Evolutionary conservation across 2,113 vertebrate species (phyloP).

Genomic region (Bos javanicus): DNA sequence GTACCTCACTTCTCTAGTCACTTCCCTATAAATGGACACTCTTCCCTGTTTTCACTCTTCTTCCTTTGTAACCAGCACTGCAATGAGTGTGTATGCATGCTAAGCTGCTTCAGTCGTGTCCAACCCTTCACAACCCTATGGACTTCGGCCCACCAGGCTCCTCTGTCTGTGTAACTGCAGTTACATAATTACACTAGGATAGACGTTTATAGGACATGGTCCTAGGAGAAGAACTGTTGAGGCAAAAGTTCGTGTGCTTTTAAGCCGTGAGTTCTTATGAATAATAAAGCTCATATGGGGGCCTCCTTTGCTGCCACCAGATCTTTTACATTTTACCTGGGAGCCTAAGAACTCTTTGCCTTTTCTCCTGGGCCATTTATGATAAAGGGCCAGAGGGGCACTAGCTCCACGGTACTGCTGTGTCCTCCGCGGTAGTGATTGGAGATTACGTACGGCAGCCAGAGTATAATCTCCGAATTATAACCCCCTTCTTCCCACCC

Average conservation of each 20-base stretch:
- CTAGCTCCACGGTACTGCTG: accelerated
- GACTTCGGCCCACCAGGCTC: neutral
- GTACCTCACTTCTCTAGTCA: neutral
- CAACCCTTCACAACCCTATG: neutral
- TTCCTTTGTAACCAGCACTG: too few species aligned
- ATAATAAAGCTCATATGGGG: neutral
- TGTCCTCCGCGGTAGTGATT: neutral
- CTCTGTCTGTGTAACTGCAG: neutral
- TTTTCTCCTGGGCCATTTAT: neutral
- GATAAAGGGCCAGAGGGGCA: neutral
- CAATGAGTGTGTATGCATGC: neutral
- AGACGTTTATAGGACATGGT: neutral
- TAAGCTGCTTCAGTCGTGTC: neutral
- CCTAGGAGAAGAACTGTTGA: neutral
- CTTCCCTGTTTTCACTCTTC: neutral
- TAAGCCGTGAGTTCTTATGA: neutral
- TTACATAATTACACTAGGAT: neutral
- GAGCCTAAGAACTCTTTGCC: neutral
- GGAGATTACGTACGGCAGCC: neutral
- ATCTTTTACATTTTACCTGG: neutral
- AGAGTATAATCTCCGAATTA: too few species aligned
- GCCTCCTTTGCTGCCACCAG: neutral
- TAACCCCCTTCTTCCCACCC: too few species aligned
- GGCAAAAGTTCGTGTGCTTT: neutral
- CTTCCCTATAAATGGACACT: neutral